Conservation (phyloP, 2,888 invertebrate genomes). For the Gymnosoma rotundatum region DNA sequence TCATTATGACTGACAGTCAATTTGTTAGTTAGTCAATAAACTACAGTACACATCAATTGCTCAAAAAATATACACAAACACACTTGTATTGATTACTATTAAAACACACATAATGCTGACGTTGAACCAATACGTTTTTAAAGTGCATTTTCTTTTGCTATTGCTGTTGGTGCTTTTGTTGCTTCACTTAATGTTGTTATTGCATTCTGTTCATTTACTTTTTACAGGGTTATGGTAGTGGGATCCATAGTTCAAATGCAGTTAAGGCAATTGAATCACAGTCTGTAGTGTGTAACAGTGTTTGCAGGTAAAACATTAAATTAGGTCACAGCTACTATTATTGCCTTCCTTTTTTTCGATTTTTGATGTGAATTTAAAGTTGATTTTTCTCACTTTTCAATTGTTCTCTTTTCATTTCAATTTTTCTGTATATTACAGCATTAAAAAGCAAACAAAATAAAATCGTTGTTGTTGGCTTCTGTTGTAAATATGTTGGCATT, state of each 20-base stretch:
- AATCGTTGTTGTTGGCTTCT: constrained; percentile 22
- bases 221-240: constrained; percentile 11
- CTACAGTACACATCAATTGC: constrained; percentile 28
- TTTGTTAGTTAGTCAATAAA: constrained; percentile 50
- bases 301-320: constrained; percentile 48
- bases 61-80: constrained; percentile 9
- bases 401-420: constrained; percentile 16
- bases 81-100: constrained; percentile 30
- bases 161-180: not conserved
- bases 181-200: constrained; percentile 20
- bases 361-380: constrained; percentile 45
- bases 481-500: constrained; percentile 17
- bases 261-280: constrained; percentile 53
- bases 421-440: constrained; percentile 13
- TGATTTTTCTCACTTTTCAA: constrained; percentile 9
- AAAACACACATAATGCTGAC: constrained; percentile 29
- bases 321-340: constrained; percentile 64
- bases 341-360: constrained; percentile 19
- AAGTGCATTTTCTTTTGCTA: constrained; percentile 42
- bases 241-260: constrained; percentile 21
- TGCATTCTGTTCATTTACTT: not conserved
- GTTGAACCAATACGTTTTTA: constrained; percentile 38
- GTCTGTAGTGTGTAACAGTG: constrained; percentile 30
- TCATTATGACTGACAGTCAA: constrained; percentile 36
- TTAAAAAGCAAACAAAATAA: constrained; percentile 13